phyloP scores from a whole-genome alignment of 92 coral and sea anemone species.

The Ricordea florida region DNA sequence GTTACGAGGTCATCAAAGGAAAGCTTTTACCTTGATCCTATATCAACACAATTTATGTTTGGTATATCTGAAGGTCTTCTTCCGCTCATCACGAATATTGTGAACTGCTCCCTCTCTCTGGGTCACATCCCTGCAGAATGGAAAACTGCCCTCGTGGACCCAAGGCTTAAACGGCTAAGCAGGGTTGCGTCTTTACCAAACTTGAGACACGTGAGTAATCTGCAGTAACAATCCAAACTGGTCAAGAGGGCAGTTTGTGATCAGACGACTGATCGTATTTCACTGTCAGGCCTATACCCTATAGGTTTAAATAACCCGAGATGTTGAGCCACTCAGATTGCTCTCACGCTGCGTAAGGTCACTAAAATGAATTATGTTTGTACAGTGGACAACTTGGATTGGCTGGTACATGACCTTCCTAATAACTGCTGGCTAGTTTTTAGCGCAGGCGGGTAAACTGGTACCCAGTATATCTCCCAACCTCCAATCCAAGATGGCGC shows the following conservation, averaged over 20 bases:
- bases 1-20: slow-evolving; percentile 46
- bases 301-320: no score
- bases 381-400: no score
- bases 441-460: background rate
- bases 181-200: slow-evolving; percentile 7
- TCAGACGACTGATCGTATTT: slow-evolving; percentile 20
- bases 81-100: slow-evolving; percentile 36
- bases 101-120: slow-evolving; percentile 34
- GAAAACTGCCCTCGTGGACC: slow-evolving; percentile 33
- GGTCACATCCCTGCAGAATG: slow-evolving; percentile 37
- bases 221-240: slow-evolving; percentile 30
- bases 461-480: background rate
- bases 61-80: slow-evolving; percentile 27
- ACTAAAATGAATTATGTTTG: no score
- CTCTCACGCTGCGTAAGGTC: no score
- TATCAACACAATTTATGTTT: slow-evolving; percentile 18
- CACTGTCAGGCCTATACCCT: slow-evolving; percentile 9
- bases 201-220: slow-evolving; percentile 32
- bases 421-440: no score
- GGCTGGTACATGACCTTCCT: no score
- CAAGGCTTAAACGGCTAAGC: slow-evolving; percentile 25
- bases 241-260: slow-evolving; percentile 28
- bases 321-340: no score
- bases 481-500: slow-evolving; percentile 81
- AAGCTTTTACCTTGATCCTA: slow-evolving; percentile 42